A percentile compares a stretch with the other conserved stretches of the same genome.
These are phyloP conservation scores for Ochlodes sylvanus DNA, from an alignment of 2,888 invertebrate species.

Conservation along the genomic window DNA sequence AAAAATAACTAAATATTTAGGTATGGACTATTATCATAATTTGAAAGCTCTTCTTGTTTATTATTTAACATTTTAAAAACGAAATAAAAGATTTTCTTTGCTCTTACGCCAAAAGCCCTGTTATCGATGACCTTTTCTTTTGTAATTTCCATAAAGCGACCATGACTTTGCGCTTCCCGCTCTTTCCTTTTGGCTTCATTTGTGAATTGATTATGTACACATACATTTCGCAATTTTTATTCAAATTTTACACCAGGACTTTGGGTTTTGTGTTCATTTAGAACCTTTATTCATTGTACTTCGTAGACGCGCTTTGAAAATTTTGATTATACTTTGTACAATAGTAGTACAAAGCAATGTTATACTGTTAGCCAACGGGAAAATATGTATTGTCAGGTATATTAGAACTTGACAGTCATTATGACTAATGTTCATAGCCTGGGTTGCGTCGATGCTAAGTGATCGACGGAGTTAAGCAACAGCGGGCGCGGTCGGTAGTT, in stretches of 20 bases:
- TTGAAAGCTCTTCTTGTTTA: neutral
- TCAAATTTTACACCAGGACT: conserved; percentile 12
- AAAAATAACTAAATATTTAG: too few relatives aligned
- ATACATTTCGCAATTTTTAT: conserved; percentile 18
- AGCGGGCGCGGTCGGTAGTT: too few relatives aligned
- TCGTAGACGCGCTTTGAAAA: neutral
- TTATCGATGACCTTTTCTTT: neutral
- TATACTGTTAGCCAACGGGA: too few relatives aligned
- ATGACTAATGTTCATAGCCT: too few relatives aligned
- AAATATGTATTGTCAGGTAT: too few relatives aligned
- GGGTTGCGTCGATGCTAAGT: too few relatives aligned
- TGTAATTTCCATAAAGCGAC: conserved; percentile 17
- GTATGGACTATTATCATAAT: neutral
- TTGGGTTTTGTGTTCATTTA: conserved; percentile 2
- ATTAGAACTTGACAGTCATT: too few relatives aligned
- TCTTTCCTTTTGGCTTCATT: conserved; percentile 19
- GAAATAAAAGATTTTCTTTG: neutral
- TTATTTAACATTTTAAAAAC: neutral
- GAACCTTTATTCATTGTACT: neutral
- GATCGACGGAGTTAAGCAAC: too few relatives aligned
- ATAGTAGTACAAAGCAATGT: too few relatives aligned
- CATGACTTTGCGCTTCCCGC: conserved; percentile 3
- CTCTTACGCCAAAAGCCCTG: neutral
- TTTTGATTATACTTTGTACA: neutral
- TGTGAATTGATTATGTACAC: conserved; percentile 32